Conservation (phyloP, 2,113 vertebrate genomes). For the Xenotilapia flavipinnis region DNA sequence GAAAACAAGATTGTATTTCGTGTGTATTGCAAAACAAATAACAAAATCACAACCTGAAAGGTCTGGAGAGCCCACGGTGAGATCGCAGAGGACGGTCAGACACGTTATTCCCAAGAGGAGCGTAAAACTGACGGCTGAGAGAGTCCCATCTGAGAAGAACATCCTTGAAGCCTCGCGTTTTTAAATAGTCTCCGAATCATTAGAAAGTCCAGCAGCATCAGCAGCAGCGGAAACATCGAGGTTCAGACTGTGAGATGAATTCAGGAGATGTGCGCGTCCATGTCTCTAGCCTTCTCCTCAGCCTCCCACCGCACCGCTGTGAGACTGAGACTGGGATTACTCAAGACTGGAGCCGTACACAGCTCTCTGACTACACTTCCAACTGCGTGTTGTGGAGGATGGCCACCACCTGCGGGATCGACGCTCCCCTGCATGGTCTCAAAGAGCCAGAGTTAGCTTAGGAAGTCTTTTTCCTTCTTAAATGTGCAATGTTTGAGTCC, state of each 20-base stretch:
- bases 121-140: slow-evolving; percentile 67
- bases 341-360: background rate
- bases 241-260: slow-evolving; percentile 9
- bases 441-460: slow-evolving; percentile 21
- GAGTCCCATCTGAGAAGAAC: slow-evolving; percentile 74
- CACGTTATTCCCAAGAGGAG: slow-evolving; percentile 77
- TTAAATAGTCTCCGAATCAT: slow-evolving; percentile 29
- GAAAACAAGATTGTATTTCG: background rate
- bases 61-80: slow-evolving; percentile 73
- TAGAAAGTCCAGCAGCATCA: slow-evolving; percentile 18
- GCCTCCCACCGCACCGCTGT: slow-evolving; percentile 24
- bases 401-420: slow-evolving; percentile 59
- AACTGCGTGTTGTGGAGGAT: slow-evolving; percentile 25
- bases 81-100: slow-evolving; percentile 69
- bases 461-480: background rate
- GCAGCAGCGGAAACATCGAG: background rate
- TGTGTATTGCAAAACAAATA: background rate
- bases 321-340: background rate
- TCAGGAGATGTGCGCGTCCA: slow-evolving; percentile 49
- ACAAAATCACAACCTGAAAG: slow-evolving; percentile 73
- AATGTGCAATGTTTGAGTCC: background rate
- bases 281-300: slow-evolving; percentile 40
- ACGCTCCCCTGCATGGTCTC: slow-evolving; percentile 46
- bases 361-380: background rate
- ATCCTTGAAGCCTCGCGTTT: slow-evolving; percentile 76